Evolutionary conservation across 2,888 invertebrate genomes (phyloP), one percentile per base, ranked within the genome.

Genomic region (Heliconius cydno): DNA sequence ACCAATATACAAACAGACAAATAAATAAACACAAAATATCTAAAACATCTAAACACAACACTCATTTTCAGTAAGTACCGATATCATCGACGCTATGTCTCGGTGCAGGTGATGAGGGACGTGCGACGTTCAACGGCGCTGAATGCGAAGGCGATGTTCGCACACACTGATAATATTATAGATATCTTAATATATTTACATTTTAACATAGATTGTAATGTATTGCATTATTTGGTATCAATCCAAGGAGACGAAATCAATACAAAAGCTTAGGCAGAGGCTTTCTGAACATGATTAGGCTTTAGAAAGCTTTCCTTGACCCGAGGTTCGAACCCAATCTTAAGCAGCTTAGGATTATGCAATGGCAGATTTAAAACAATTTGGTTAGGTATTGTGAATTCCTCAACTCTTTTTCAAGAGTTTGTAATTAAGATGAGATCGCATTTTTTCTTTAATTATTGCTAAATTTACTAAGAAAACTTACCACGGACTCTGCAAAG

Each of bases 91-190:
- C 86, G 81, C 85, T 87, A 63, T 85, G 88, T 60, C 78, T 76
- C 85, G 86, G 28, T 83, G 84, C 28, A 87, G 86, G 79, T 0
- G 81, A 34, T 85, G 28, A 84, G 80, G 79, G 83, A 86, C 74
- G 68, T 4, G 77, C 60, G 46, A 77, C 78, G 15, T 82, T 85
- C 38, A 88, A 82, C 13, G 96, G 95, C 6, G 95, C 96, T 0
- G 96, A 95, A 76, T 94, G 91, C 0, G 95, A 91, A 4, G 93
- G 92, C 12, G 90, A 88, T 82, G 86, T 81, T n/a, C 88, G 88
- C 63, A 87, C 85, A 83, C 88, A 91, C 93, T 92, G 89, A 34
- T n/a, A 67, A 57, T 57, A 22, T 22, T 65, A 65, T 65, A 13
- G 63, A 12, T 13, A 25, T 13, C 65, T 65, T 28, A 19, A 28